Base-by-base conservation (phyloP, 1,140 invertebrate genomes). In the Nymphalis io region DNA sequence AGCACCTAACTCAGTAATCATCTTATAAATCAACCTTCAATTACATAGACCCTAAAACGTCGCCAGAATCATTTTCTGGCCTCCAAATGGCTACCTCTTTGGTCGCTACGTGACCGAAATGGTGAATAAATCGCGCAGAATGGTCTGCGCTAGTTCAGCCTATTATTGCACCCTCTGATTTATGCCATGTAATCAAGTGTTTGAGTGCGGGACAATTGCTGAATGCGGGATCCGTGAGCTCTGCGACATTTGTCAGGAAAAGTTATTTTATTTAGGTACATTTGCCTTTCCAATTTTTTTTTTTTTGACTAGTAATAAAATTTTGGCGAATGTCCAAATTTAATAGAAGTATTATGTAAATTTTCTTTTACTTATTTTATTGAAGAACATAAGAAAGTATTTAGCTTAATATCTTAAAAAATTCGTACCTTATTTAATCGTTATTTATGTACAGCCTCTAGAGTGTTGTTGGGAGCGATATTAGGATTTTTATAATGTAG, bases 131-230 rank as follows among this genome's bases (percentile, higher is more conserved):
- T 86, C 81, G 74, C 65, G 72, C 75, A 70, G 79, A 76, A 79
- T 78, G 67, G 75, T 61, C 57, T 65, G 75, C 61, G 67, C 68
- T 60, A 55, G 55, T 69, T 71, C 73, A 72, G 80, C 78, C 83
- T 81, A 87, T 88, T 88, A 85, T 84, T 85, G 78, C 76, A 68
- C 60, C 63, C 61, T 73, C 72, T 81, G 84, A 86, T 84, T 84
- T 82, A 82, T 83, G 64, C 75, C 65, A 66, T 44, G 80, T 81
- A 80, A 82, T 83, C 76, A 77, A 80, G 64, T 77, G 70, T 66
- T 76, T 51, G 77, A 74, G 75, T 74, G 75, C 68, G 77, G 68
- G 64, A 48, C 58, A 40, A 40, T 67, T 40, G 65, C 58, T 51
- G 58, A 48, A 46, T 38, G 44, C 44, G 60, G 44, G 46, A 18